Evolutionary conservation across 2,888 invertebrate genomes (phyloP).

Genomic region (Diplazon laetatorius): DNA sequence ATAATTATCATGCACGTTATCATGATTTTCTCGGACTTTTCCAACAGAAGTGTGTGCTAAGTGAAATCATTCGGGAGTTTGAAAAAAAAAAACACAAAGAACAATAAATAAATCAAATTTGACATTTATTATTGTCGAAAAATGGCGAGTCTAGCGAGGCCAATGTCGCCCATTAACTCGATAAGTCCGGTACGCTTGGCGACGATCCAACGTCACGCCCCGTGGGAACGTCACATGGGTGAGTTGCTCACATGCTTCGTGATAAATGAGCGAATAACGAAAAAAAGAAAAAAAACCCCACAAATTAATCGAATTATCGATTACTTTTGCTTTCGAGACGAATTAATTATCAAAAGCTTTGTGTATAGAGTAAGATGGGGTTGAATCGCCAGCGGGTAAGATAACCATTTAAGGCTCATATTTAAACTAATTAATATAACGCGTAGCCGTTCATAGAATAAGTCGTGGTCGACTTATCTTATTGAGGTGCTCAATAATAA

Average conservation of each 20-base stretch:
- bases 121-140: conserved; percentile 43
- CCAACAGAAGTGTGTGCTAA: neutral
- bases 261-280: conserved; percentile 1
- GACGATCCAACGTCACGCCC: conserved; percentile 76
- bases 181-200: conserved; percentile 73
- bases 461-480: too few species aligned
- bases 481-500: too few species aligned
- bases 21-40: neutral
- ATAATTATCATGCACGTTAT: neutral
- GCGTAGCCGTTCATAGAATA: too few species aligned
- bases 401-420: too few species aligned
- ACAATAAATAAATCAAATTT: conserved; percentile 30
- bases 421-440: too few species aligned
- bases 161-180: conserved; percentile 72
- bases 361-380: too few species aligned
- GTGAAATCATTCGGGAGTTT: neutral
- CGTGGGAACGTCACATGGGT: conserved; percentile 78
- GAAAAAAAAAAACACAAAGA: too few species aligned
- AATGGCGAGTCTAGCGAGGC: conserved; percentile 73
- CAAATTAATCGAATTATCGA: too few species aligned
- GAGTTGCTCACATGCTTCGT: conserved; percentile 67
- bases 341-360: too few species aligned
- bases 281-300: neutral
- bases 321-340: too few species aligned
- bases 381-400: too few species aligned